Evolutionary conservation across 2,888 invertebrate species (phyloP), one percentile per base, ranked within the genome.

Genomic region (Subacronicta megacephala): DNA sequence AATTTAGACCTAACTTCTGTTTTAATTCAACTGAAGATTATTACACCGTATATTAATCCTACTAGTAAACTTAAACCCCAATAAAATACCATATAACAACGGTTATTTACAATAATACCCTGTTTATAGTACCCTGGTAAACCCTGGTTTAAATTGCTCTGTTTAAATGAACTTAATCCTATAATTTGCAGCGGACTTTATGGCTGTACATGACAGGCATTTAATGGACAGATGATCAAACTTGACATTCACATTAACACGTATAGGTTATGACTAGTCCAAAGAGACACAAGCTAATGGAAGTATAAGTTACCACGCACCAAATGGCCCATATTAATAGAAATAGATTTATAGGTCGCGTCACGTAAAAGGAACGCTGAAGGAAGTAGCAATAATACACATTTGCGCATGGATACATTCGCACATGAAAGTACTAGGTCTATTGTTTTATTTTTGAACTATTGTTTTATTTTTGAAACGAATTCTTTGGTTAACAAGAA

Each of bases 191-290:
- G 47, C 41, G 3, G 43, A n/a, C 56, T 70, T 71, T 50, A 65
- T 62, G 35, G 31, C 59, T 23, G 40, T 66, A 72, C 54, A 69
- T 38, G 70, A 53, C 64, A 46, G 36, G 53, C 38, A 52, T 62
- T 62, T 37, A 41, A 66, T 55, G 43, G 35, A 55, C 47, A 41
- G 36, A 65, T 40, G 29, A 17, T 63, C 58, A 45, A 45, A 72
- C 62, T 41, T 41, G 56, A 44, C 56, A 56, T 29, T 51, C 51
- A 46, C 43, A 71, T 73, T 72, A 73, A 73, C 51, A 52, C 50
- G 15, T 17, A 17, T 16, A 47, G 57, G 57, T 66, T 66, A 66
- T 33, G 57, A 29, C 16, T 36, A 29, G n/a, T 13, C 43, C 47
- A 41, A 10, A 40, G 65, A 65, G 17, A 7, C 44, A 16, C 10